Evolutionary conservation across 2,888 invertebrate genomes (phyloP).

Genomic region (Apodemia duryi): DNA sequence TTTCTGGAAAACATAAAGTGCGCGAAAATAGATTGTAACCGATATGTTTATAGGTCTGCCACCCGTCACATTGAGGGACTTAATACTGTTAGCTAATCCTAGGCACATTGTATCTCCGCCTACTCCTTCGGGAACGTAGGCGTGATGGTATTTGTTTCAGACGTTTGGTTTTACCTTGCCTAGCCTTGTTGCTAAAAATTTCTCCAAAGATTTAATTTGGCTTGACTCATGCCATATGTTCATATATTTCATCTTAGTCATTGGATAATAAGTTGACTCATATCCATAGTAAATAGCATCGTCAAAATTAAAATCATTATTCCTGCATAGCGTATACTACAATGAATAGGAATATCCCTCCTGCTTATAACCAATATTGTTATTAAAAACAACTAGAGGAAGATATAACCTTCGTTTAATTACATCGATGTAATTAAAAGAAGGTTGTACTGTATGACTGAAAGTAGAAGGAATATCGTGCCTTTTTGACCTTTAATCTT

Average conservation of each 20-base stretch:
- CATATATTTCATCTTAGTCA: slow-evolving; percentile 10
- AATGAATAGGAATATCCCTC: not conserved
- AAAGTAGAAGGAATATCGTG: no score
- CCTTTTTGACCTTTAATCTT: no score
- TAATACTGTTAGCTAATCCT: no score
- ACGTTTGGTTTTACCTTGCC: not conserved
- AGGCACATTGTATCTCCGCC: no score
- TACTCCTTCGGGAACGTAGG: no score
- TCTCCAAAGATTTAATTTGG: slow-evolving; percentile 5
- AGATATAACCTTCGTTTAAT: no score
- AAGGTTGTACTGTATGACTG: no score
- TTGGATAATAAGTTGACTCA: slow-evolving; percentile 7
- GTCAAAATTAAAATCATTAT: not conserved
- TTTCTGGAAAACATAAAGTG: no score
- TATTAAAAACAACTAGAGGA: not conserved
- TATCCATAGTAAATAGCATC: not conserved
- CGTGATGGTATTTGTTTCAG: not conserved
- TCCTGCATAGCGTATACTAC: not conserved
- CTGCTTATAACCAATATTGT: not conserved
- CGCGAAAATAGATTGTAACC: no score
- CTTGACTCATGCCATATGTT: slow-evolving; percentile 7
- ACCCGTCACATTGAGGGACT: no score
- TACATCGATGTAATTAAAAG: no score
- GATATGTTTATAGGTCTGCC: no score
- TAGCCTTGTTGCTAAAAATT: not conserved